These are phyloP conservation scores for Pangasius macronema DNA, from an alignment of 2,797 vertebrate species.

Conservation along the genomic window DNA sequence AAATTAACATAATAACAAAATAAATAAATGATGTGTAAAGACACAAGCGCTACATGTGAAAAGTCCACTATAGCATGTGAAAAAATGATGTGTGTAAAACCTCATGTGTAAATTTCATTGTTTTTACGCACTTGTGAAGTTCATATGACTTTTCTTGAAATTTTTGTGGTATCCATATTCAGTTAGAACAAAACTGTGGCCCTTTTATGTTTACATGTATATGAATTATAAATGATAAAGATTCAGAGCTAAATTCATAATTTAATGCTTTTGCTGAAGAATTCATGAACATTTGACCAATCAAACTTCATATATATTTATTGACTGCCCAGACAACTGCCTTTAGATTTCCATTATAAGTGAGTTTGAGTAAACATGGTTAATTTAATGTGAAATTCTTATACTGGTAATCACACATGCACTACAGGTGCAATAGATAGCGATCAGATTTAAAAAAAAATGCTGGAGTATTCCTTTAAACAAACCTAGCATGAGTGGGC, in stretches of 20 bases:
- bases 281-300: background rate
- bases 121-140: background rate
- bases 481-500: background rate
- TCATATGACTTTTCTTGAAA: background rate
- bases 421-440: background rate
- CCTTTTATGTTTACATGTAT: background rate
- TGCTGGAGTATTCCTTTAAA: background rate
- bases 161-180: background rate
- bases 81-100: background rate
- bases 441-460: too few relatives aligned
- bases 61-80: background rate
- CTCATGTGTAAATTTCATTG: background rate
- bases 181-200: background rate
- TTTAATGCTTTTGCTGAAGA: background rate
- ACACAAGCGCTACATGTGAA: background rate
- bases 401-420: background rate
- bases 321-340: background rate
- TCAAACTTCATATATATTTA: background rate
- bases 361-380: background rate
- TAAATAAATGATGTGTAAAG: background rate
- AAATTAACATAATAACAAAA: background rate
- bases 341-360: background rate
- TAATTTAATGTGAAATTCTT: background rate
- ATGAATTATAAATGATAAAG: background rate
- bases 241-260: background rate